Evolutionary conservation across 2,113 vertebrate genomes (phyloP).

Genomic region (Athene cunicularia): DNA sequence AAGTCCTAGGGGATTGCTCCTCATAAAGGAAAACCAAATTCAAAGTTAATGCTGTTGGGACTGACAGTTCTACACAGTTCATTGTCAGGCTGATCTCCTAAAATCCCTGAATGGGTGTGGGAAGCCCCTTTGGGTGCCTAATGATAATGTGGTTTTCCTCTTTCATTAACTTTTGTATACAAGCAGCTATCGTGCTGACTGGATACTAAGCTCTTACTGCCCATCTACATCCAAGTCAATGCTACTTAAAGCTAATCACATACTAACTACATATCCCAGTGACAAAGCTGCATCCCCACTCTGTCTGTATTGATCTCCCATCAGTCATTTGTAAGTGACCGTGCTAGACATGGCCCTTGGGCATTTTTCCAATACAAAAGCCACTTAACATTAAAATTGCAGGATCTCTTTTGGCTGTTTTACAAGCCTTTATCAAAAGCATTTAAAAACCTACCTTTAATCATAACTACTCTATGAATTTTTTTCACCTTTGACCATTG

Average conservation of each 20-base stretch:
- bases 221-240: constrained; percentile 30
- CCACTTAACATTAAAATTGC: constrained; percentile 86
- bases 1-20: not conserved
- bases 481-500: constrained; percentile 56
- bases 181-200: constrained; percentile 32
- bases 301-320: constrained; percentile 84
- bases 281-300: constrained; percentile 82
- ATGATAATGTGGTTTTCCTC: constrained; percentile 63
- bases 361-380: constrained; percentile 84
- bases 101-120: constrained; percentile 11
- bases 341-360: constrained; percentile 82
- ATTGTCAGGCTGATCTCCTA: constrained; percentile 42
- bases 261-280: constrained; percentile 77
- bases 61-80: not conserved
- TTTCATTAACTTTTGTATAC: constrained; percentile 71
- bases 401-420: constrained; percentile 62
- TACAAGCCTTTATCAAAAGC: constrained; percentile 63
- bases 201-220: constrained; percentile 38
- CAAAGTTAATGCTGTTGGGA: not conserved
- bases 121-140: constrained; percentile 24
- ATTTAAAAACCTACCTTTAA: constrained; percentile 56
- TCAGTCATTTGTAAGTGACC: constrained; percentile 85
- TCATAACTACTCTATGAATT: constrained; percentile 46
- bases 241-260: constrained; percentile 75
- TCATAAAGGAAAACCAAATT: constrained; percentile 34